phyloP scores from a whole-genome alignment of 2,797 vertebrate genomes.

The Halcyon smyrnensis region DNA sequence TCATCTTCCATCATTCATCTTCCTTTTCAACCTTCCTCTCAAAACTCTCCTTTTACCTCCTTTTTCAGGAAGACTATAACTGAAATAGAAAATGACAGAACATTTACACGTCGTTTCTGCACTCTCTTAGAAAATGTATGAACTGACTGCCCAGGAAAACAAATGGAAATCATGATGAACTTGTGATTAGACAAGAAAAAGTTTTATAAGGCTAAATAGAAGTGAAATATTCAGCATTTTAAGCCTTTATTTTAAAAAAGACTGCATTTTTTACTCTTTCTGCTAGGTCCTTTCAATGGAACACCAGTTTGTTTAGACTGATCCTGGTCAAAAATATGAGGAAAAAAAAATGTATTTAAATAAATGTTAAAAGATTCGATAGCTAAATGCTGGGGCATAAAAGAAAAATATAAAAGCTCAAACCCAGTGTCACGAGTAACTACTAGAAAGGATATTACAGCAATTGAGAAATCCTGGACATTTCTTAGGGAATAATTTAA shows the following conservation, averaged over 20 bases:
- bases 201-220: not conserved
- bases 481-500: constrained; percentile 29
- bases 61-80: not conserved
- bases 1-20: not conserved
- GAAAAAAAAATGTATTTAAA: not conserved
- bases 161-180: not conserved
- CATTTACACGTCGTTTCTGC: not conserved
- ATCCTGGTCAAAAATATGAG: not conserved
- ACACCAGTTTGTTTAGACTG: not conserved
- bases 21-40: not conserved
- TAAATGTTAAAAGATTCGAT: not conserved
- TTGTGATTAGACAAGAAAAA: not conserved
- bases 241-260: not conserved
- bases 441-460: not conserved
- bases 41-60: not conserved
- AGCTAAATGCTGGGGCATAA: constrained; percentile 33
- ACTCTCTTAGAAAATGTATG: not conserved
- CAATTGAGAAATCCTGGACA: not conserved
- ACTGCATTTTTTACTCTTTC: not conserved
- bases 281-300: not conserved
- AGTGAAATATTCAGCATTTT: not conserved
- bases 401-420: not conserved
- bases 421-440: constrained; percentile 30
- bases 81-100: not conserved
- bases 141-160: not conserved